Base-by-base conservation (phyloP, 2,797 vertebrate species). In the Champsocephalus esox region DNA sequence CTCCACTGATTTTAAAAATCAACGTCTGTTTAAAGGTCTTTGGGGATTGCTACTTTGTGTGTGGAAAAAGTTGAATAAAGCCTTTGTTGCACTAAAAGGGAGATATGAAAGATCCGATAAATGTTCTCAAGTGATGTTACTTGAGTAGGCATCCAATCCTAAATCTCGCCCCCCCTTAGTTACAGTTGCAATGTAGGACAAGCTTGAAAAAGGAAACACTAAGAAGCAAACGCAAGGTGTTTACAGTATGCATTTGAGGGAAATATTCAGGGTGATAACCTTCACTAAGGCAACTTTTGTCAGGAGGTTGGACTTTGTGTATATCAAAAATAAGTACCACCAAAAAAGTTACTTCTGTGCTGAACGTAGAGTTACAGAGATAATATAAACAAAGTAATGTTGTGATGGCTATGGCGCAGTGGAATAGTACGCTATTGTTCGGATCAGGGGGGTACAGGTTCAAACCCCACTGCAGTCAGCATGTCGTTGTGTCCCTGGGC, bases 121-220 rank as follows among this genome's bases (percentile, higher is more conserved):
- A 21, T 13, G 12, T 44, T 24, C n/a, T 41, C n/a, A 66, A 38
- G 50, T 50, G 50, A 63, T 55, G 43, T 50, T 44, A 64, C 28
- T n/a, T 56, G 16, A 54, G 21, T 61, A 7, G 34, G 34, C 34
- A 17, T 9, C 10, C 0, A 17, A 58, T 41, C 55, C 28, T 34
- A 28, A n/a, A 9, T 57, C 56, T 34, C 17, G 6, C 9, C 56
- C 32, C 32, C 11, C 56, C 11, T 41, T 41, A n/a, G 34, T 38
- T 7, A 58, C 34, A n/a, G 56, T 58, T 58, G 51, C 21, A 24
- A 28, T 3, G 34, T 2, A 9, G 0, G 56, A 45, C 58, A 45
- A 14, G 12, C 19, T 60, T 45, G 41, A 45, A 45, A 59, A 9
- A 38, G 34, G 34, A 7, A 38, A 38, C 34, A 9, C 34, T 8